Evolutionary conservation across 1,140 invertebrate genomes (phyloP), one percentile per base, ranked within the genome.

Genomic region (Heliconius congener): DNA sequence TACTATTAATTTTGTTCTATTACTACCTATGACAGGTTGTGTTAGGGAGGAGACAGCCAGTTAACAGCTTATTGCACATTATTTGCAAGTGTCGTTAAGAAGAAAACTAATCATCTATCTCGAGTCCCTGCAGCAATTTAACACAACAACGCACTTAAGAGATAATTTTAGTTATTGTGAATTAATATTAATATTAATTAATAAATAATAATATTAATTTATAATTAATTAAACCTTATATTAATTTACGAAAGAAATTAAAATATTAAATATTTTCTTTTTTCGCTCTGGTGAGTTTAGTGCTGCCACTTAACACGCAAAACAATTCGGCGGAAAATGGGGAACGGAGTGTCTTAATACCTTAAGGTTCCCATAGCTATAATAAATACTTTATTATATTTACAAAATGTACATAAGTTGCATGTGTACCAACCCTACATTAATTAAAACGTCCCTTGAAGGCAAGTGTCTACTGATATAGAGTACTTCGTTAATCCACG

Each of bases 401-500:
- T 46, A 46, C 42, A 66, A 30, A 13, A 34, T 34, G 30, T 34
- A 16, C 1, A 27, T 30, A 66, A 13, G 27, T 66, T 13, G 27
- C 30, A 66, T 66, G 9, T 23, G 23, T 60, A 27, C 11, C 60
- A 66, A 30, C 60, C 13, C 60, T 66, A 66, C 79, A 78, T 84
- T 87, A 89, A 89, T 87, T 89, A 87, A 90, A 82, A 78, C 72
- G 78, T 76, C 81, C 82, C 83, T 82, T 79, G 81, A 83, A 83
- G 82, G 79, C 85, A 77, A 80, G 70, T 84, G 86, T 87, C 82
- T 83, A 76, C 73, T 77, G 84, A 80, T 84, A 87, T 85, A 81
- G 76, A 79, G 80, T 84, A 88, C 88, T 89, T 89, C 88, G 89
- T 91, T 90, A 91, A 78, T 90, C 86, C 86, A 86, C 83, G 84